Conservation (phyloP, 2,113 vertebrate genomes). For the Fulica atra region DNA sequence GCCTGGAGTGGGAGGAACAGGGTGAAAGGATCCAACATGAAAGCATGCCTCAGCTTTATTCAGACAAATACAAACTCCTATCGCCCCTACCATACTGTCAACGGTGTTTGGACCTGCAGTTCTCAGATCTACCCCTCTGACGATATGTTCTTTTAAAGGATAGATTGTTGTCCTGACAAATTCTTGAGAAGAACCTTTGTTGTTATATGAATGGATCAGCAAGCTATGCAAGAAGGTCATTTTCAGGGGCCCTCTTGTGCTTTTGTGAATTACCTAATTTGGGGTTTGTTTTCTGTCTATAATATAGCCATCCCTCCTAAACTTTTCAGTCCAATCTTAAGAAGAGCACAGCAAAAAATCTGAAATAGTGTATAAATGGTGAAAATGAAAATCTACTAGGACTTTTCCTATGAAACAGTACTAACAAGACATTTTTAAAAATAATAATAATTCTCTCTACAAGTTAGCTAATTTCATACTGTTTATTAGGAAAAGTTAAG, state of each 20-base stretch:
- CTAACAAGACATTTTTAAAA: background rate
- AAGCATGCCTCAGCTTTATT: background rate
- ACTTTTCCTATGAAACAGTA: background rate
- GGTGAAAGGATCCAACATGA: background rate
- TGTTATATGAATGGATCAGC: background rate
- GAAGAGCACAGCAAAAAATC: background rate
- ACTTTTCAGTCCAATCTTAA: background rate
- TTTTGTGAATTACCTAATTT: background rate
- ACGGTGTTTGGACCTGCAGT: background rate
- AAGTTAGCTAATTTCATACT: background rate
- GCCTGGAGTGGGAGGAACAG: background rate
- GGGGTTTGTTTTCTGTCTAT: background rate
- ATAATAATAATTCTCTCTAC: background rate
- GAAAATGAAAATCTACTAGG: background rate
- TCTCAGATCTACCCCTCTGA: background rate
- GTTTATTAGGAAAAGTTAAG: background rate
- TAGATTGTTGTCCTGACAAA: background rate
- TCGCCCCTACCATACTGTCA: fast-evolving
- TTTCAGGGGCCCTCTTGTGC: background rate
- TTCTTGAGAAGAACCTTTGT: background rate
- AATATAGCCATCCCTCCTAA: background rate
- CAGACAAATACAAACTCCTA: background rate
- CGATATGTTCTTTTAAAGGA: background rate
- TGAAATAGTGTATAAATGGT: background rate
- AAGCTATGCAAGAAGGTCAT: background rate